Percentiles rank a stretch among this genome's conserved stretches.
phyloP scores from a whole-genome alignment of 2,797 vertebrate genomes.

The Cirrhinus mrigala region DNA sequence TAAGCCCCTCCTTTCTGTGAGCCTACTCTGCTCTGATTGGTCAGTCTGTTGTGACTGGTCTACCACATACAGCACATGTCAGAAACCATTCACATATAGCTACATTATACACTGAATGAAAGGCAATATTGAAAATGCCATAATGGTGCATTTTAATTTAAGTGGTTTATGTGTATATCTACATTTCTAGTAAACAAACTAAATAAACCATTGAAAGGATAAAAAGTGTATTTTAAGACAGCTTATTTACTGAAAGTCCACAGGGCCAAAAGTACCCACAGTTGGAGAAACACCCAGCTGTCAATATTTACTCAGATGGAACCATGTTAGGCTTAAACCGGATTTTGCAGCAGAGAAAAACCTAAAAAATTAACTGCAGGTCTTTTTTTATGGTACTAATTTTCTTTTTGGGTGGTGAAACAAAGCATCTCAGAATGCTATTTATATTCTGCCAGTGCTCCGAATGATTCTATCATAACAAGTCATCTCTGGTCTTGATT shows the following conservation, averaged over 20 bases:
- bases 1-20: too few species aligned
- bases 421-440: background rate
- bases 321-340: background rate
- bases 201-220: background rate
- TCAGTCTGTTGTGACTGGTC: too few species aligned
- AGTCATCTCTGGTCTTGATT: conserved; percentile 16
- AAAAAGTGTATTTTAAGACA: background rate
- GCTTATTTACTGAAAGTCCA: background rate
- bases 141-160: too few species aligned
- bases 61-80: too few species aligned
- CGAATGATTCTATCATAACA: conserved; percentile 33
- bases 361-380: background rate
- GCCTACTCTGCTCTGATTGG: too few species aligned
- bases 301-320: conserved; percentile 11
- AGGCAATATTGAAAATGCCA: too few species aligned
- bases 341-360: background rate
- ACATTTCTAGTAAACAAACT: background rate
- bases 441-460: conserved; percentile 36
- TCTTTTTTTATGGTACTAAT: conserved; percentile 3
- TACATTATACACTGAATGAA: too few species aligned
- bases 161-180: background rate
- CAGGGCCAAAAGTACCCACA: background rate
- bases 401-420: conserved; percentile 7
- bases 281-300: background rate
- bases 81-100: too few species aligned